Base-by-base conservation (phyloP, 2,113 vertebrate genomes). In the Atractosteus spatula region DNA sequence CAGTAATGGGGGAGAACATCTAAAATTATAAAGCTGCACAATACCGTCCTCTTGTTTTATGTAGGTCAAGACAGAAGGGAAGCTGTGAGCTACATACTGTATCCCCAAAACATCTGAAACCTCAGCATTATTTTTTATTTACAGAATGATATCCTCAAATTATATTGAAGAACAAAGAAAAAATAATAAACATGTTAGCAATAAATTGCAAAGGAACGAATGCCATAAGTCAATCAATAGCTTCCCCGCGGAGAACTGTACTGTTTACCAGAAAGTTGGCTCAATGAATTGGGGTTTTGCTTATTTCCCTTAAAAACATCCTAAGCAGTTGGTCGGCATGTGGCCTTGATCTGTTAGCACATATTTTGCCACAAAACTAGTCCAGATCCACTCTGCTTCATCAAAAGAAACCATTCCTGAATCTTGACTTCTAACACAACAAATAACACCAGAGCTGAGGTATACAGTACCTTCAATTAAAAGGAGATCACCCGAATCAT, bases 141-240 rank as follows among this genome's bases (percentile, higher is more conserved):
- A 77, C 75, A 29, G 29, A 29, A 29, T 29, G 29, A 29, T 29
- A 29, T 29, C 29, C 29, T 29, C 29, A 29, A 29, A 29, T 29
- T 29, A 29, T 29, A 29, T 29, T 65, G 66, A 7, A 65, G 84
- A 81, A 80, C 83, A 84, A 83, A 84, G 86, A 80, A 81, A 77
- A 70, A 82, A 84, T 76, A 77, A 85, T 82, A 86, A 86, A 71
- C 66, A 76, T 76, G 83, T 69, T 5, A 84, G 82, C 84, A 79
- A 8, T 69, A 61, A 69, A 73, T 61, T 51, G 47, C 5, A 51
- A 51, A 7, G 47, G 51, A 79, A 78, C 74, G 71, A 83, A 83
- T 75, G 79, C 77, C 74, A 72, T 62, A 62, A 80, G 77, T 74
- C 84, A 89, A 87, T 74, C 83, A 89, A 87, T 87, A 75, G 74